These are phyloP conservation scores for Diplosoma virens DNA, from an alignment of 23 tunicate species.

Conservation along the genomic window DNA sequence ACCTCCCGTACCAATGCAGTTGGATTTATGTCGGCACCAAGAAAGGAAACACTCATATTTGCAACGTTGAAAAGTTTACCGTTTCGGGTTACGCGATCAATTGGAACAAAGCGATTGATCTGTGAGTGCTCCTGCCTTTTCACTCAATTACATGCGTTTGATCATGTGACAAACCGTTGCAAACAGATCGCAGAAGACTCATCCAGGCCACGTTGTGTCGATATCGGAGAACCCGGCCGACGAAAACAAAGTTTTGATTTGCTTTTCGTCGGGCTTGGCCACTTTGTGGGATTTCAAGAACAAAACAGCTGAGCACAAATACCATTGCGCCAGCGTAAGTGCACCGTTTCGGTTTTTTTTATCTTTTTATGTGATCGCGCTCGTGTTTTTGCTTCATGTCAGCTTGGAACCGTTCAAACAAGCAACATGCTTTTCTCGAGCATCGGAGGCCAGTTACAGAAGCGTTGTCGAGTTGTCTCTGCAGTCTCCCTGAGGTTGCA, in stretches of 20 bases:
- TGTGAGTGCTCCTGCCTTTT: constrained; percentile 17
- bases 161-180: too few relatives aligned
- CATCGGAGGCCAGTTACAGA: too few relatives aligned
- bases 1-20: constrained; percentile 61
- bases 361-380: too few relatives aligned
- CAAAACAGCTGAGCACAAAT: constrained; percentile 42
- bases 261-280: constrained; percentile 55
- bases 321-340: constrained; percentile 52
- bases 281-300: constrained; percentile 70
- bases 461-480: too few relatives aligned
- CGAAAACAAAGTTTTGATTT: constrained; percentile 57
- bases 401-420: too few relatives aligned
- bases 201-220: constrained; percentile 69
- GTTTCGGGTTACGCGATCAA: constrained; percentile 79
- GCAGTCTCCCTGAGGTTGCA: too few relatives aligned
- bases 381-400: too few relatives aligned
- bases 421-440: too few relatives aligned
- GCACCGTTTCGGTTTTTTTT: too few relatives aligned
- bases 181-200: constrained; percentile 66
- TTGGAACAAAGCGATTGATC: constrained; percentile 89
- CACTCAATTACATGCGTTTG: background rate
- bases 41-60: constrained; percentile 63
- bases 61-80: constrained; percentile 65
- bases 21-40: constrained; percentile 90
- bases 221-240: constrained; percentile 75